These are phyloP conservation scores for Drosophila cyrtoloma DNA, from an alignment of 2,888 invertebrate genomes.

Conservation along the genomic window DNA sequence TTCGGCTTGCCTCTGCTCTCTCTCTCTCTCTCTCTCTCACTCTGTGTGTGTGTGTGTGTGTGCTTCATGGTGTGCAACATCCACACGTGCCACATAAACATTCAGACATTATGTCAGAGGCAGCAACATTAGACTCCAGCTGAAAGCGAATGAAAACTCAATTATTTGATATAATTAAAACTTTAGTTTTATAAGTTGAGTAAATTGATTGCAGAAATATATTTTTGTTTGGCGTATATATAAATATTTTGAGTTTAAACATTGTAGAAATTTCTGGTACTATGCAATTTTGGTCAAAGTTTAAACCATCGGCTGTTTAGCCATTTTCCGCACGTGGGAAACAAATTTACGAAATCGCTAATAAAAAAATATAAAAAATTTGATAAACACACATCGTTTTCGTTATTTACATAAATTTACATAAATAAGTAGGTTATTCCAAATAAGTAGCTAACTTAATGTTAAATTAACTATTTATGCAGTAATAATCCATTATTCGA, in stretches of 20 bases:
- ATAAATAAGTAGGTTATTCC: background rate
- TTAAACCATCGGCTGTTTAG: background rate
- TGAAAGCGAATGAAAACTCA: slow-evolving; percentile 7
- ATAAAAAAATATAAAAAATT: no score
- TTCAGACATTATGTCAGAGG: slow-evolving; percentile 6
- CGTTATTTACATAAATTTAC: background rate
- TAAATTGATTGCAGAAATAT: background rate
- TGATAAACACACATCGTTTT: background rate
- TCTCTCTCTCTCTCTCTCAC: background rate
- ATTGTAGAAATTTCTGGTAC: background rate
- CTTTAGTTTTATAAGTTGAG: background rate
- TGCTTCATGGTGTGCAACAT: slow-evolving; percentile 20
- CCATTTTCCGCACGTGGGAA: background rate
- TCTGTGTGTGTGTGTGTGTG: background rate
- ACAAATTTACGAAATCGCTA: background rate
- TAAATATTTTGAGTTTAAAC: background rate
- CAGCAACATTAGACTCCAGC: slow-evolving; percentile 5
- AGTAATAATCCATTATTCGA: slow-evolving; percentile 12
- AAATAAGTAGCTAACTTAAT: background rate
- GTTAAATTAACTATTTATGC: slow-evolving; percentile 16
- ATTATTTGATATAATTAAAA: slow-evolving; percentile 12
- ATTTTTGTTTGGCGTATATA: background rate
- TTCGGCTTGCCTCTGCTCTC: slow-evolving; percentile 7
- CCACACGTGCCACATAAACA: background rate
- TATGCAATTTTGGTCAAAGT: background rate